Conservation (phyloP, 2,888 invertebrate genomes). For the Andricus curvator region DNA sequence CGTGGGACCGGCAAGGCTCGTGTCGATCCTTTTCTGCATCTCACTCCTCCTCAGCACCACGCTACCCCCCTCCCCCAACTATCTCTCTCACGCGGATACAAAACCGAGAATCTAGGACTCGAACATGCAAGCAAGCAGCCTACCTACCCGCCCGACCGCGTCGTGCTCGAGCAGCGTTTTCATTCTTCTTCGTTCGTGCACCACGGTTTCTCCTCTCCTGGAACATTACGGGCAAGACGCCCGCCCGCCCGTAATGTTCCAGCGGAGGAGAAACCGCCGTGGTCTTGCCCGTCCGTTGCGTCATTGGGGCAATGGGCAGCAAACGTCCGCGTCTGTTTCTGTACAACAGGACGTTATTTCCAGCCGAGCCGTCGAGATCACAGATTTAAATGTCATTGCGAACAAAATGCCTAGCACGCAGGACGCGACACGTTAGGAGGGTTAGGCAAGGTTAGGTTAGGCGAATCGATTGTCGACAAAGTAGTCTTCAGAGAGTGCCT, state of each 20-base stretch:
- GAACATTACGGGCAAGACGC: not conserved
- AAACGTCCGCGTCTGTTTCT: conserved; percentile 55
- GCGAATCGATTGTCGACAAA: conserved; percentile 32
- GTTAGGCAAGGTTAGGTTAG: not conserved
- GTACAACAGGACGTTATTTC: conserved; percentile 56
- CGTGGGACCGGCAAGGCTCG: conserved; percentile 51
- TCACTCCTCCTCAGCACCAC: conserved; percentile 34
- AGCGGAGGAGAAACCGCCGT: no score
- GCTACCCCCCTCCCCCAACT: not conserved
- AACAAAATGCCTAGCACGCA: conserved; percentile 39
- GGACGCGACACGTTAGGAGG: conserved; percentile 34
- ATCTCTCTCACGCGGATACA: conserved; percentile 51
- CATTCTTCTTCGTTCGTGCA: conserved; percentile 56
- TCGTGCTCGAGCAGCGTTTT: conserved; percentile 52
- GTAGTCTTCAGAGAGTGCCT: not conserved
- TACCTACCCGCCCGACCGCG: conserved; percentile 39
- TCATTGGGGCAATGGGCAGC: conserved; percentile 47
- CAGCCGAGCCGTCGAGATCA: conserved; percentile 52
- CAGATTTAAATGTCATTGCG: conserved; percentile 37
- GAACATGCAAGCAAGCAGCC: conserved; percentile 35
- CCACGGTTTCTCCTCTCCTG: conserved; percentile 45
- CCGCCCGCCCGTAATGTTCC: no score
- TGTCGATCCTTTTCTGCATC: conserved; percentile 54
- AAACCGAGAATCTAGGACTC: conserved; percentile 54
- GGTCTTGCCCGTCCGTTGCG: not conserved